Base-by-base conservation (phyloP, 2,797 vertebrate genomes). In the Kryptolebias ocellatus region DNA sequence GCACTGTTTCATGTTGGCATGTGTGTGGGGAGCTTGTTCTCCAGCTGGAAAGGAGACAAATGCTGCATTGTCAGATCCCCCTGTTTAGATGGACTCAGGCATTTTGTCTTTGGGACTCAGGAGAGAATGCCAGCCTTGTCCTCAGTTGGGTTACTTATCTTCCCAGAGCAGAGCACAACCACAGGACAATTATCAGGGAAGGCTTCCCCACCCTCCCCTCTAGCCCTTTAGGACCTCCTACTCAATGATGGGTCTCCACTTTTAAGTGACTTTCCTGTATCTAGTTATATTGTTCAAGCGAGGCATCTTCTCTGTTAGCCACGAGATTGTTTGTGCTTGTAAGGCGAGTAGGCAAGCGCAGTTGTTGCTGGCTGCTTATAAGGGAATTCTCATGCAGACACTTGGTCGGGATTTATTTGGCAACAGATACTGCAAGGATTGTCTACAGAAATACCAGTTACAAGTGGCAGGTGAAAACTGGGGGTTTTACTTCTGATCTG, bases 91-190 rank as follows among this genome's bases (percentile, higher is more conserved):
- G 82, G 83, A 89, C 79, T 87, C 60, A 20, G 72, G 77, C 74
- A 69, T 83, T 88, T 88, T 83, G 84, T 89, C 73, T 87, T 85
- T 80, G 79, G 78, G 75, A 79, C 80, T 80, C 39, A 0, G 56
- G 69, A 64, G 83, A 91, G 85, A 93, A 93, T 90, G 77, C 73
- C 80, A 83, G 80, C 87, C 86, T 92, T 92, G 90, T 93, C 79
- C 84, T 76, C 71, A 64, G 75, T 27, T 8, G 44, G 69, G 78
- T 85, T 87, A 77, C 85, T 90, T 83, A 83, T 89, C 84, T 85
- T 74, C 60, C 63, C 10, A 54, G 67, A 57, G 77, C 83, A 81
- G 78, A 79, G 58, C 66, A 69, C 60, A 50, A 66, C 86, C 87
- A 71, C 71, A 46, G 78, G 81, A 85, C 75, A 88, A 85, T 83